Evolutionary conservation across 2,888 invertebrate genomes (phyloP), one percentile per base, ranked within the genome.

Genomic region (Thymelicus sylvestris): DNA sequence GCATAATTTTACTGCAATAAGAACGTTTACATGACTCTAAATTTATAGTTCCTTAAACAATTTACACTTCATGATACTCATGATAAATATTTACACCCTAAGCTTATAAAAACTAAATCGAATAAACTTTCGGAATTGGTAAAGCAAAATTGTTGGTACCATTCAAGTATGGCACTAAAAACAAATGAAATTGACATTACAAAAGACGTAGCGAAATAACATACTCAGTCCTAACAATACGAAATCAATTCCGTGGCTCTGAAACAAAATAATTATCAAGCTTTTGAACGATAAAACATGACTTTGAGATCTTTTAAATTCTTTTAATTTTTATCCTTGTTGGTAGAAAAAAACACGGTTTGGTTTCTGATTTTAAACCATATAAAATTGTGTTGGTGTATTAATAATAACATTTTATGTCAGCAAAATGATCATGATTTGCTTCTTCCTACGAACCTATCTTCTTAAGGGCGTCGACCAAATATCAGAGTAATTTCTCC

Each of bases 61-160:
- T 88, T 87, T 91, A 89, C 90, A 91, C 83, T 80, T 86, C 81
- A 81, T 82, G 81, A 83, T 78, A 81, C 71, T 80, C 84, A 83
- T 86, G 87, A 87, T 88, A 89, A 91, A 90, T 92, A 93, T 93
- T 86, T 93, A 93, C 92, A 93, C 73, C 80, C 82, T 82, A 85
- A 75, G 59, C 73, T 73, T 75, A 80, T 55, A 62, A 68, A 67
- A 72, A 68, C 48, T 63, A 75, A 76, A 70, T 78, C 80, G 83
- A 80, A 79, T 80, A 84, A 84, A 81, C 82, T 82, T 81, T 81
- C 83, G 79, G 78, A 85, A 85, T 79, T 78, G 76, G 81, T 80
- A 75, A 78, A 74, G 71, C 77, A 66, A 71, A 78, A 75, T 73
- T 68, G 74, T 77, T 77, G 77, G 72, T 79, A 77, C 82, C 81